A percentile compares a stretch with the other conserved stretches of the same genome.
These are phyloP conservation scores for Phalacrocorax pelagicus DNA, from an alignment of 2,113 vertebrate genomes.

Conservation along the genomic window DNA sequence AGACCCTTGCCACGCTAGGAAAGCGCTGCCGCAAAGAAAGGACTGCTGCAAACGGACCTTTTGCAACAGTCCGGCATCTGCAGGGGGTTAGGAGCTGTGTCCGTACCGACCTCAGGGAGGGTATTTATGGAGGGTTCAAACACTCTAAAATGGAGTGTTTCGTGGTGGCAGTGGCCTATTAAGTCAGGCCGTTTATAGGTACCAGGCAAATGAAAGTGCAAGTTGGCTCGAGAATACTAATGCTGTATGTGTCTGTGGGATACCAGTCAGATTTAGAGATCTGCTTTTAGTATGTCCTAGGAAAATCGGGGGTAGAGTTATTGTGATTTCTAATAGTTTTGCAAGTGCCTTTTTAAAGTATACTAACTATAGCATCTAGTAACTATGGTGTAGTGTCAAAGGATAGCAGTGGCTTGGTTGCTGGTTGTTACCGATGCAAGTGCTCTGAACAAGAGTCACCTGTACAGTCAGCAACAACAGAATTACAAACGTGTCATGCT, in stretches of 20 bases:
- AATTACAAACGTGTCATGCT: background rate
- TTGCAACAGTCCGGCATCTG: slow-evolving; percentile 16
- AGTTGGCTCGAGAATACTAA: fast-evolving
- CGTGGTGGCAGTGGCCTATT: fast-evolving
- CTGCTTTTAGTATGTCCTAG: background rate
- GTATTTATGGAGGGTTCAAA: fast-evolving
- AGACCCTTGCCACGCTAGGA: background rate
- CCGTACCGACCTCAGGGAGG: fast-evolving
- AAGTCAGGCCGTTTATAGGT: background rate
- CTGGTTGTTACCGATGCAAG: slow-evolving; percentile 26
- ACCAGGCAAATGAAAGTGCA: background rate
- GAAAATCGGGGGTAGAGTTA: background rate
- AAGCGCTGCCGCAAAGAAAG: slow-evolving; percentile 30
- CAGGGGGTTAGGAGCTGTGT: fast-evolving
- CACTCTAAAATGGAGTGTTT: fast-evolving
- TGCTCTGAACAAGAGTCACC: background rate
- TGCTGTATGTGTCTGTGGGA: background rate
- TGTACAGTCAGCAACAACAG: background rate
- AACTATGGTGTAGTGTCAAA: background rate
- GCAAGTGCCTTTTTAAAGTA: background rate
- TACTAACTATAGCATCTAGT: background rate
- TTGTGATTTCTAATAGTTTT: background rate
- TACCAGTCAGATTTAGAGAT: background rate
- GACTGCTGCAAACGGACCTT: slow-evolving; percentile 45
- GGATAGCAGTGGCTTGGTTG: slow-evolving; percentile 38